These are phyloP conservation scores for Ostrea denselamellosa DNA, from an alignment of 1,140 invertebrate species.

Conservation along the genomic window DNA sequence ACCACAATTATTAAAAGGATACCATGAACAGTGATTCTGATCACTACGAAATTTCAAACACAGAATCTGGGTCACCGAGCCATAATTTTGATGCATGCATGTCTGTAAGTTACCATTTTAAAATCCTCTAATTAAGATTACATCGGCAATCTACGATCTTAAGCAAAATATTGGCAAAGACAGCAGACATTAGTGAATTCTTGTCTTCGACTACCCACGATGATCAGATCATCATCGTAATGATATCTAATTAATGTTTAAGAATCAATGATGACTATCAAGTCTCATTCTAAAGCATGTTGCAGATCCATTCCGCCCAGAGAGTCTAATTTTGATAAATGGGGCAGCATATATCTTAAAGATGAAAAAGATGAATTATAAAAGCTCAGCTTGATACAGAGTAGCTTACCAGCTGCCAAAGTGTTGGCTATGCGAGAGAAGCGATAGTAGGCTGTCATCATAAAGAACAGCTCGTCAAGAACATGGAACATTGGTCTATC, in stretches of 20 bases:
- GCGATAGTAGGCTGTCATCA: slow-evolving; percentile 2
- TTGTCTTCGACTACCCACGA: background rate
- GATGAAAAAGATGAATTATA: slow-evolving; percentile 5
- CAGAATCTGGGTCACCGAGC: background rate
- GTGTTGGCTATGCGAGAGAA: background rate
- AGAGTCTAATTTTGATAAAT: background rate
- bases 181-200: background rate
- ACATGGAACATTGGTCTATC: background rate
- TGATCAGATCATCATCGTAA: background rate
- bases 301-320: background rate
- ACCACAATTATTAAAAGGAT: too few relatives aligned
- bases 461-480: slow-evolving; percentile 23
- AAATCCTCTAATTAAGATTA: background rate
- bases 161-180: background rate
- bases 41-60: background rate
- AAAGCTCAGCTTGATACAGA: background rate
- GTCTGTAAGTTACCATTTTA: background rate
- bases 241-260: background rate
- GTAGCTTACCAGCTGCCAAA: background rate
- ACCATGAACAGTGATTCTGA: background rate
- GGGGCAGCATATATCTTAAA: background rate
- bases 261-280: slow-evolving; percentile 2
- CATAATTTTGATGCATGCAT: background rate
- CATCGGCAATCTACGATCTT: background rate
- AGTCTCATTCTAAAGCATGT: background rate